phyloP scores from a whole-genome alignment of 2,797 vertebrate species.

The Podarcis lilfordi region DNA sequence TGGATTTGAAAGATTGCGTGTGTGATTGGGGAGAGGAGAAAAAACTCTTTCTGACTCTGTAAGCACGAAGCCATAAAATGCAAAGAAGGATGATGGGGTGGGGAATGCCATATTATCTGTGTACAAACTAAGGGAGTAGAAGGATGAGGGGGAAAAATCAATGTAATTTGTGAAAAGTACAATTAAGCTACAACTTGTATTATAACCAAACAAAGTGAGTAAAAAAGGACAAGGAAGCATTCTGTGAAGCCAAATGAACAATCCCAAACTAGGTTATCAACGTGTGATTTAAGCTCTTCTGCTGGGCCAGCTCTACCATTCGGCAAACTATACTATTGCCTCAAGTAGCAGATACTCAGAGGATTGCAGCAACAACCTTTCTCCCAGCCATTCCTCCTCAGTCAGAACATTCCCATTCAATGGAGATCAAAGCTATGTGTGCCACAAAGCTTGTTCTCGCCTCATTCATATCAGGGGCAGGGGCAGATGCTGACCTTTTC shows the following conservation, averaged over 20 bases:
- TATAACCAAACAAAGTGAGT: not conserved
- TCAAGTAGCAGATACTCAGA: not conserved
- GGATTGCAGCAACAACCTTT: too few species aligned
- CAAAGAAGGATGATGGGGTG: not conserved
- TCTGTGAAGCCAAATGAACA: not conserved
- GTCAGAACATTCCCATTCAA: too few species aligned
- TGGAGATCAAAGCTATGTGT: too few species aligned
- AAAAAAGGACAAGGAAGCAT: not conserved
- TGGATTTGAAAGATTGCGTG: constrained; percentile 26
- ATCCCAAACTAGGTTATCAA: not conserved
- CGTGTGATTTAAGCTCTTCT: too few species aligned
- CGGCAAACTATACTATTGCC: too few species aligned
- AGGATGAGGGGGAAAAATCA: constrained; percentile 39
- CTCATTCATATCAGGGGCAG: too few species aligned
- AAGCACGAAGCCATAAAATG: not conserved
- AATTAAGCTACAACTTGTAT: not conserved
- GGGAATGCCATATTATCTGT: constrained; percentile 47
- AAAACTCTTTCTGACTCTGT: not conserved
- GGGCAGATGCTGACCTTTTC: too few species aligned
- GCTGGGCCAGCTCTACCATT: too few species aligned
- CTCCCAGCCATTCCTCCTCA: too few species aligned
- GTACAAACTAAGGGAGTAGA: not conserved
- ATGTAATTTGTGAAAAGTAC: not conserved
- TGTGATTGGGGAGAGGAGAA: not conserved
- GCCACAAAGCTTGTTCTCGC: too few species aligned